Base-by-base conservation (phyloP, 2,797 vertebrate species). In the Furcifer pardalis region DNA sequence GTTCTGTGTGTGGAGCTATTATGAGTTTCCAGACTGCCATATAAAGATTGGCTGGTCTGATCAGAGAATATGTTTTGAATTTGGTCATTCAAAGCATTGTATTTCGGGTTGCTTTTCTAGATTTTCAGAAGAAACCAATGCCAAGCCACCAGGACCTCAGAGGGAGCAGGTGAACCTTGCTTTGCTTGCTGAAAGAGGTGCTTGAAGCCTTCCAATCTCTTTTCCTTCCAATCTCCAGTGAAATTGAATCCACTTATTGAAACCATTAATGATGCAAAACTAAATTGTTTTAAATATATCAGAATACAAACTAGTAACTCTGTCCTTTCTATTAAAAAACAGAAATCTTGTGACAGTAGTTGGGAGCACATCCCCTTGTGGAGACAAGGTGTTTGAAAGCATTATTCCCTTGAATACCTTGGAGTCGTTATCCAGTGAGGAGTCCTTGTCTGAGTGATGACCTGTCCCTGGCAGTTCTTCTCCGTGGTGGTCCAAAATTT, bases 1-100 rank as follows among this genome's bases (percentile, higher is more conserved):
- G 93, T 93, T 94, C 93, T 91, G 90, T 63, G 9, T 56, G 89
- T 92, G 94, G 94, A 95, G 92, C 91, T 91, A 80, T 90, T 92
- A 88, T n/a, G 90, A 88, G 75, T 90, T 90, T 84, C 82, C 81
- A 23, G 90, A 89, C 90, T 92, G 92, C 90, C 92, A 91, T 88
- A 85, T 90, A 92, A 90, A 91, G 92, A 90, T 93, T 83, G 82
- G 85, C 87, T 32, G 27, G 91, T 93, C 73, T 10, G 86, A 88
- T 91, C 92, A 91, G 89, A 91, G 91, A 92, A 93, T 83, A 56
- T 59, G 91, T 87, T 68, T 86, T 71, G 52, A 93, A 91, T 87
- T 92, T 90, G 0, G 71, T 83, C 79, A 92, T 91, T 84, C 87
- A 84, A 81, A 73, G 84, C 91, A 85, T 95, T 89, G 40, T 91